Evolutionary conservation across 2,888 invertebrate genomes (phyloP).

Genomic region (Parnassius mnemosyne): DNA sequence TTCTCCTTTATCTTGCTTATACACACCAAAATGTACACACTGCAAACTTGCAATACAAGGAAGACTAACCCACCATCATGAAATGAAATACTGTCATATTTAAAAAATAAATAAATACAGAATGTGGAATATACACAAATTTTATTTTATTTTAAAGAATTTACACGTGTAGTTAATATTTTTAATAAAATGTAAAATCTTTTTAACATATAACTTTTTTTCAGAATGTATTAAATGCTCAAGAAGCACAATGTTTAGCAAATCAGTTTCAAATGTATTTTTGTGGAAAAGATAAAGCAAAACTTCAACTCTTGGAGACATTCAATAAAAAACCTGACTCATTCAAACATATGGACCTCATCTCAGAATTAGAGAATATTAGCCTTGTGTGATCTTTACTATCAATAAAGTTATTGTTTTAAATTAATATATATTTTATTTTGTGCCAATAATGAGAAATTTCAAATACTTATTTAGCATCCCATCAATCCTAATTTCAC

Average conservation of each 20-base stretch:
- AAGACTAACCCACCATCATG: no score
- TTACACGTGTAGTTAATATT: no score
- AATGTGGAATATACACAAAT: not conserved
- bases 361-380: constrained; percentile 87
- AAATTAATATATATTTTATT: constrained; percentile 1
- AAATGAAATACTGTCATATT: no score
- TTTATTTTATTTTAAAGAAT: constrained; percentile 8
- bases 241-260: constrained; percentile 92
- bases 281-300: constrained; percentile 82
- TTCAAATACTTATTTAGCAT: not conserved
- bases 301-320: constrained; percentile 82
- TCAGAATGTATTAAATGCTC: constrained; percentile 84
- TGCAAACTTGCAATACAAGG: no score
- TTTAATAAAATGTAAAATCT: no score
- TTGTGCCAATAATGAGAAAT: constrained; percentile 2
- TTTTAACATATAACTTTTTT: constrained; percentile 24
- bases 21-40: no score
- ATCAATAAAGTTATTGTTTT: constrained; percentile 8
- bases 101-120: not conserved
- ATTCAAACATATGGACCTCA: constrained; percentile 91
- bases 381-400: constrained; percentile 44
- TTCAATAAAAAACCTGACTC: constrained; percentile 86
- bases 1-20: no score
- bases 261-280: constrained; percentile 94
- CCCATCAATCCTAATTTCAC: not conserved